phyloP scores from a whole-genome alignment of 2,797 vertebrate genomes.

The Spinibarbus caldwelli region DNA sequence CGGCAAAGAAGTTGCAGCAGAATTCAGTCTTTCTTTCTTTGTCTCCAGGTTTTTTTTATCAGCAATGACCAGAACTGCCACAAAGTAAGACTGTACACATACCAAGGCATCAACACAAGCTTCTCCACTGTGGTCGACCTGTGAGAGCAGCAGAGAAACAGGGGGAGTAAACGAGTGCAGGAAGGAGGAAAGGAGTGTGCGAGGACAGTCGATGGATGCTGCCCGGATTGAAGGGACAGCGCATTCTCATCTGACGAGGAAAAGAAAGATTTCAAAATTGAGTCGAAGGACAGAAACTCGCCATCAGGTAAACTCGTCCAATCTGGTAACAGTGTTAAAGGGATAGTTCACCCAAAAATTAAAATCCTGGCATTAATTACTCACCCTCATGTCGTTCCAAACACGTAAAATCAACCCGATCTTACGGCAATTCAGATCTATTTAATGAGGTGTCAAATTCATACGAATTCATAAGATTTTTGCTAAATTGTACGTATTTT shows the following conservation, averaged over 20 bases:
- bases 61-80: constrained; percentile 36
- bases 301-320: constrained; percentile 74
- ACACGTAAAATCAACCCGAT: too few relatives aligned
- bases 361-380: too few relatives aligned
- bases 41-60: constrained; percentile 39
- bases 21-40: constrained; percentile 13
- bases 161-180: constrained; percentile 60
- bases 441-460: too few relatives aligned
- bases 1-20: neutral
- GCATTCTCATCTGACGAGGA: constrained; percentile 82
- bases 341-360: too few relatives aligned
- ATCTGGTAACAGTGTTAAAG: neutral
- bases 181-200: constrained; percentile 70
- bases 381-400: neutral
- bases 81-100: constrained; percentile 22
- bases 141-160: constrained; percentile 61
- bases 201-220: constrained; percentile 86
- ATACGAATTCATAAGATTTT: too few relatives aligned
- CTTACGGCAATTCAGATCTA: too few relatives aligned
- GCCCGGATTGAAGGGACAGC: constrained; percentile 83
- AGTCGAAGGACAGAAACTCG: constrained; percentile 86
- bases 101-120: neutral
- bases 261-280: constrained; percentile 85
- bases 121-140: constrained; percentile 41
- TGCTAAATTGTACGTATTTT: too few relatives aligned